A percentile compares a stretch with the other conserved stretches of the same genome.
phyloP scores from a whole-genome alignment of 2,113 vertebrate genomes.

The Romanogobio albipinnatus region DNA sequence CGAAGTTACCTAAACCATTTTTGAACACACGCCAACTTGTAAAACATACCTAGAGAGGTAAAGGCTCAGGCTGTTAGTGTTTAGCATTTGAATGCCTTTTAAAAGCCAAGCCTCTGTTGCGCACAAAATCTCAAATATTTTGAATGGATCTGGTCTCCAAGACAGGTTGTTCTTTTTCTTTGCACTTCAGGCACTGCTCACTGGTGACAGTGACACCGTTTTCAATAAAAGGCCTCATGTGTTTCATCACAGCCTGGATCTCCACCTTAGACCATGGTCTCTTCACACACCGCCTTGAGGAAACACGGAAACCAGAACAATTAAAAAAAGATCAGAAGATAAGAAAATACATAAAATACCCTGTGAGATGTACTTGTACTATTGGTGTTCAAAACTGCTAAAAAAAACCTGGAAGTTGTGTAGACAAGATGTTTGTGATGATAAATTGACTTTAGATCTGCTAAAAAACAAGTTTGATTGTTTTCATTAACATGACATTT shows the following conservation, averaged over 20 bases:
- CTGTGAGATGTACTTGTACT: neutral
- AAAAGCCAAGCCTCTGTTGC: constrained; percentile 13
- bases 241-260: constrained; percentile 8
- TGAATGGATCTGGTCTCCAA: neutral
- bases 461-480: constrained; percentile 18
- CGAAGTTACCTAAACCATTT: neutral
- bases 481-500: constrained; percentile 4
- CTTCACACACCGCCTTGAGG: constrained; percentile 7
- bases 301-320: neutral
- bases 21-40: neutral
- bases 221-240: constrained; percentile 22
- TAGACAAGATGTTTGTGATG: neutral
- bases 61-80: neutral
- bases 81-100: neutral
- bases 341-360: too few relatives aligned
- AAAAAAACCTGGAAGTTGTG: too few relatives aligned
- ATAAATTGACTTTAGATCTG: neutral
- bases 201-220: neutral
- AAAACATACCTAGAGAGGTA: neutral
- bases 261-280: constrained; percentile 15
- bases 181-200: constrained; percentile 16
- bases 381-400: neutral
- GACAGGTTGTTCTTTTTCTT: constrained; percentile 11
- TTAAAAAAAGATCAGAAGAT: neutral
- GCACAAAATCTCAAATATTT: constrained; percentile 23